Evolutionary conservation across 2,113 vertebrate genomes (phyloP).

Genomic region (Prietella phreatophila): DNA sequence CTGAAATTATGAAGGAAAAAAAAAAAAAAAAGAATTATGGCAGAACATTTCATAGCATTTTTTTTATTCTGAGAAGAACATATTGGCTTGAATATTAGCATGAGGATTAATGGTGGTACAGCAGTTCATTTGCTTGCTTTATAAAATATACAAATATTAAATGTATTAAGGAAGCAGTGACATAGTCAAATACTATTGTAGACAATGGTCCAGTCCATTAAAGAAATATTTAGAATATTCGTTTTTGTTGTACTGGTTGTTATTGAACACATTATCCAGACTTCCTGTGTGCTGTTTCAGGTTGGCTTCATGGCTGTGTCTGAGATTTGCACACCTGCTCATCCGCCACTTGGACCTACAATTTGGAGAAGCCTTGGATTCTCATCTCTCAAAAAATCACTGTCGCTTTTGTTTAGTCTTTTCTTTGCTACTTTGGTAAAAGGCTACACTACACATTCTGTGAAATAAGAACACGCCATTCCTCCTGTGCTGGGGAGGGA

Average conservation of each 20-base stretch:
- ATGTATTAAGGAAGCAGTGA: not conserved
- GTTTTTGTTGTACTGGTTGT: no score
- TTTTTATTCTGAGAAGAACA: not conserved
- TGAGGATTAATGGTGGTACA: not conserved
- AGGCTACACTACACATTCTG: not conserved
- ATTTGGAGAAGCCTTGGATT: not conserved
- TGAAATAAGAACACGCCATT: not conserved
- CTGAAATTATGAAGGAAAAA: not conserved
- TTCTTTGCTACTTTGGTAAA: not conserved
- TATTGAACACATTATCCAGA: slow-evolving; percentile 3
- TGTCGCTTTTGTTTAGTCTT: not conserved
- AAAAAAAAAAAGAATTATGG: not conserved
- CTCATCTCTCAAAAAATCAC: not conserved
- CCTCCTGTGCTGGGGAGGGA: not conserved
- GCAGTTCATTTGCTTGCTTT: not conserved
- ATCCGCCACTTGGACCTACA: not conserved
- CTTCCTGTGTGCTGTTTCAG: slow-evolving; percentile 16
- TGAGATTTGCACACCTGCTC: not conserved
- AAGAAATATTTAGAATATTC: not conserved
- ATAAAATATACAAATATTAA: not conserved
- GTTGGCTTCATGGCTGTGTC: not conserved
- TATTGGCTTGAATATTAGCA: not conserved
- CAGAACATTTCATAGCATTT: not conserved
- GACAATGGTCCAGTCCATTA: not conserved
- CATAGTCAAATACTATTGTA: not conserved